Base-by-base conservation (phyloP, 64 coral and sea anemone genomes). In the Stichodactyla mertensii region DNA sequence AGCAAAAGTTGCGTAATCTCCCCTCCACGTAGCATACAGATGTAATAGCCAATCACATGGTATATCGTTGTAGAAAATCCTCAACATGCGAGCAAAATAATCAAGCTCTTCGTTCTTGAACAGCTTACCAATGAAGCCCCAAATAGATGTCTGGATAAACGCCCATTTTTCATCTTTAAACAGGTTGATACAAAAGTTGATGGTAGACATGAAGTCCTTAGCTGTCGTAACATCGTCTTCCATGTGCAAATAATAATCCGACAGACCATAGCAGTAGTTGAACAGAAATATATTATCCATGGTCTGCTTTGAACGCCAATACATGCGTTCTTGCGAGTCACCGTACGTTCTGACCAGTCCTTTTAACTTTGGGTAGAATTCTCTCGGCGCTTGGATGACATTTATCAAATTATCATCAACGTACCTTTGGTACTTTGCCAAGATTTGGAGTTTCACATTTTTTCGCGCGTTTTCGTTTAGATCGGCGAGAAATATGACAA, bases 41-140 rank as follows among this genome's bases (percentile, higher is more conserved):
- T 16, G 10, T 9, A 97, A 53, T 5, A 92, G 56, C 91, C 88
- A 97, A 58, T 97, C 94, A 55, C 91, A 92, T 0, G 94, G 94
- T 56, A 97, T 64, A 69, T 97, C 94, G 23, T 31, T 88, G 16
- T 97, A 97, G 74, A 97, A 97, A 53, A 87, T 83, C 19, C 59
- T 51, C 13, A 93, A n/a, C 79, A 82, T 86, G 26, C 80, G 83
- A 28, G 84, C 85, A 31, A 97, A 55, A 10, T 78, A 83, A 61
- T 51, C 62, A 27, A 97, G 82, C 16, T 89, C 89, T 9, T 84
- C 71, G 64, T 86, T 89, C 69, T 56, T 77, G 16, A 97, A 82
- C 2, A 97, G 77, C 51, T 93, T 97, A 10, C 94, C 94, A 62
- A 97, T 97, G 82, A 97, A 97, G 11, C 94, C 94, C 91, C 88